Base-by-base conservation (phyloP, 2,888 invertebrate species). In the Aromia moschata region DNA sequence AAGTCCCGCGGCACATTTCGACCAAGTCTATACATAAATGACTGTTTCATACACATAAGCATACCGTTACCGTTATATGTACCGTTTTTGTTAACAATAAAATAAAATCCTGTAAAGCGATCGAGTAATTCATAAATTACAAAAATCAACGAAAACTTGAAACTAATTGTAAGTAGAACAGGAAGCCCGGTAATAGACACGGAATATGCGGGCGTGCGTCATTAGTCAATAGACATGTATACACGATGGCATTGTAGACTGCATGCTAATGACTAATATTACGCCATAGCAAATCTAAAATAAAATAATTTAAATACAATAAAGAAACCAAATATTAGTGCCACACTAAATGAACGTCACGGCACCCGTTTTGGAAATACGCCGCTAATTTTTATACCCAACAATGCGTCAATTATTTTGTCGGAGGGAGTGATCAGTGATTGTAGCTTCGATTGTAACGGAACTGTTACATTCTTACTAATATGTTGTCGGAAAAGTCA, bases 221-320 rank as follows among this genome's bases (percentile, higher is more conserved):
- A 49, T 10, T 9, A 33, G n/a, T n/a, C n/a, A n/a, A n/a, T n/a
- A n/a, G n/a, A n/a, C n/a, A n/a, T n/a, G n/a, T n/a, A n/a, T 5
- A 25, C 10, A 18, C 2, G 7, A 25, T n/a, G 37, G 49, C 49
- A 38, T 49, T 37, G 49, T 25, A 38, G 3, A 49, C 17, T 18
- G 47, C 38, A 49, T 49, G 49, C 49, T 38, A 49, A 49, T 49
- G 20, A 49, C 25, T 17, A 38, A 10, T 7, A 36, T 47, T 33
- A 33, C 47, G 36, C n/a, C 31, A 36, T 12, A 4, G 11, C 18
- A 16, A 16, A 36, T 12, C 30, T 5, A 47, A 33, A 47, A 25
- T 15, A 38, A 38, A 49, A 1, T 25, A 49, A 49, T 49, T 49
- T 49, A 25, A 37, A 49, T 49, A 14, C 20, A 49, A 49, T 37